phyloP scores from a whole-genome alignment of 2,888 invertebrate species.

The Drosophila kokeensis region DNA sequence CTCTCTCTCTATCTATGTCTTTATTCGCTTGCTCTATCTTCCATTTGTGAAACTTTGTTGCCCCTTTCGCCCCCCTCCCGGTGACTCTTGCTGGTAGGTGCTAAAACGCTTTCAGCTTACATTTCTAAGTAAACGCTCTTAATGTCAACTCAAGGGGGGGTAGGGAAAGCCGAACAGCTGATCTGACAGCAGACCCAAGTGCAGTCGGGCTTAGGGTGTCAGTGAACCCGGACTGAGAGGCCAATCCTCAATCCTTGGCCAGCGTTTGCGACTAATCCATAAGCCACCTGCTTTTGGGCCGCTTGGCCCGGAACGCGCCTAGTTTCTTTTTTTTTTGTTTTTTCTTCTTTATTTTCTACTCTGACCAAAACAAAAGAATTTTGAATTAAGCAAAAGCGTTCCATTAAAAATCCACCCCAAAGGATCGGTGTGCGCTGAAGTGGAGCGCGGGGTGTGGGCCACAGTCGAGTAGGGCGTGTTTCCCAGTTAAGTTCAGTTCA shows the following conservation, averaged over 20 bases:
- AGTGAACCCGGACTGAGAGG: constrained; percentile 54
- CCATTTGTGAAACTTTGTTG: constrained; percentile 52
- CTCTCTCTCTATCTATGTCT: not conserved
- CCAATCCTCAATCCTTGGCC: constrained; percentile 46
- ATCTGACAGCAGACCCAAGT: constrained; percentile 20
- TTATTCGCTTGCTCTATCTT: constrained; percentile 5
- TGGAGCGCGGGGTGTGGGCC: constrained; percentile 58
- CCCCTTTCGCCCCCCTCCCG: constrained; percentile 7
- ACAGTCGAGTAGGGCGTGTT: constrained; percentile 38
- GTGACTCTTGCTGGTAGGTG: constrained; percentile 37
- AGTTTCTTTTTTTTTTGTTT: constrained; percentile 39
- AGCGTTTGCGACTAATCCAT: constrained; percentile 61
- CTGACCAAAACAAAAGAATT: constrained; percentile 73
- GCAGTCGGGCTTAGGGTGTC: constrained; percentile 37
- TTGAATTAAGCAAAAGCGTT: constrained; percentile 77
- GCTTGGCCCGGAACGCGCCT: constrained; percentile 56
- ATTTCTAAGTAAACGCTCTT: constrained; percentile 58
- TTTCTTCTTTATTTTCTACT: constrained; percentile 5
- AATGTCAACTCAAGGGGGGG: constrained; percentile 40
- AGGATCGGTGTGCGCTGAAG: constrained; percentile 72
- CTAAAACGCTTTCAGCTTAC: constrained; percentile 64
- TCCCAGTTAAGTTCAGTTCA: constrained; percentile 10
- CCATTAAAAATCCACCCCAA: constrained; percentile 76
- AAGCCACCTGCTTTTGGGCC: constrained; percentile 62
- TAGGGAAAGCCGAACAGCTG: constrained; percentile 31